Base-by-base conservation (phyloP, 2,888 invertebrate genomes). In the Conus canariensis region DNA sequence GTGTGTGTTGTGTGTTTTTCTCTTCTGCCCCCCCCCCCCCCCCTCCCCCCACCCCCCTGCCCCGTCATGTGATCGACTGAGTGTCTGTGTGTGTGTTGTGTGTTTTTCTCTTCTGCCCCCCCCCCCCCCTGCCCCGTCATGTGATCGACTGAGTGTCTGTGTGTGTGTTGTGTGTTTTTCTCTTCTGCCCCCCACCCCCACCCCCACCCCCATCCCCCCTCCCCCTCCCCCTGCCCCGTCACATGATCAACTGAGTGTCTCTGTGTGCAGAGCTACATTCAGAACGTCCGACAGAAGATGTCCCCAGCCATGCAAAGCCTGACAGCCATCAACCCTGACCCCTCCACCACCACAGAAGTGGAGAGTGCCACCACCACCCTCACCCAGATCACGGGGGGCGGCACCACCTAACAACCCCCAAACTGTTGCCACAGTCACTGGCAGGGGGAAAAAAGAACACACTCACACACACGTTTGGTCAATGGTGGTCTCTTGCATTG, bases 281-380 rank as follows among this genome's bases (percentile, higher is more conserved):
- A 95, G 91, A 94, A 93, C 88, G 94, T 95, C 88, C 95, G 95
- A 89, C 92, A 93, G 91, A 94, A 94, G 85, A 90, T 95, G 90
- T 95, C 95, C 7, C 95, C 95, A 58, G 94, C 94, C 12, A 92
- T 93, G 91, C 91, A 93, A 83, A 94, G 93, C 90, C 89, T 93
- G 82, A 90, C 93, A 58, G 90, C 92, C 87, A 64, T 93, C 89
- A 93, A 93, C 91, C 93, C 94, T 90, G 94, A 94, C 82, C 77
- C 91, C 7, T 92, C 92, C 60, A 82, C 91, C 12, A 93, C 92
- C 64, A 88, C 74, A 14, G 95, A 95, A 86, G 93, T 94, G 59
- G 94, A 95, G 86, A 95, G 94, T 91, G 94, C 95, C 86, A 95
- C 94, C 88, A 95, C 95, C 45, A 95, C 94, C 16, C 93, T 95